These are phyloP conservation scores for Caligus rogercresseyi DNA, from an alignment of 1,140 invertebrate species.

Conservation along the genomic window DNA sequence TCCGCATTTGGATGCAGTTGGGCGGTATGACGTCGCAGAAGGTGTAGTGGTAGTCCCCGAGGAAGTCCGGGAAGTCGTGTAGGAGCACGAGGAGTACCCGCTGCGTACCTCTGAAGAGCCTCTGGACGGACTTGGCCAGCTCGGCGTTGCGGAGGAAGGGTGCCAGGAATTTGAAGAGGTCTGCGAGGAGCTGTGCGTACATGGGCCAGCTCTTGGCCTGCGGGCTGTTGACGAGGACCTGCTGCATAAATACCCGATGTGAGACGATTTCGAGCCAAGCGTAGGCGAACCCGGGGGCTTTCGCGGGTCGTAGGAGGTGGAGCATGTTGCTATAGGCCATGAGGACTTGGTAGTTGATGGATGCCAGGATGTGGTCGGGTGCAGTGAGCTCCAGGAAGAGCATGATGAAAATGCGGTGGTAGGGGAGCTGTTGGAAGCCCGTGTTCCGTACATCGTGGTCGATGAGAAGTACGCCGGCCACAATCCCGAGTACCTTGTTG, in stretches of 20 bases:
- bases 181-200: slow-evolving; percentile 64
- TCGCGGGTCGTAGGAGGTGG: slow-evolving; percentile 75
- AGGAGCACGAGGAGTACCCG: slow-evolving; percentile 84
- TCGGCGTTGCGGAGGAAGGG: slow-evolving; percentile 94
- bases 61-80: slow-evolving; percentile 97
- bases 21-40: slow-evolving; percentile 98
- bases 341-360: slow-evolving; percentile 72
- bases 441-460: slow-evolving; percentile 69
- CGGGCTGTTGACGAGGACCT: slow-evolving; percentile 70
- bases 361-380: slow-evolving; percentile 74
- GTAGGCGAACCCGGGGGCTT: slow-evolving; percentile 89
- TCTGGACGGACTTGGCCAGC: slow-evolving; percentile 72
- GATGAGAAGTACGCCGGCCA: slow-evolving; percentile 78
- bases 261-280: slow-evolving; percentile 95
- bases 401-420: slow-evolving; percentile 92
- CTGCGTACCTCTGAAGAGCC: slow-evolving; percentile 73
- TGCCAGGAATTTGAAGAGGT: slow-evolving; percentile 87
- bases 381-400: slow-evolving; percentile 89
- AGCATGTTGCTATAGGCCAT: slow-evolving; percentile 79
- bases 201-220: slow-evolving; percentile 59
- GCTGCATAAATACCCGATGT: slow-evolving; percentile 83
- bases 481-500: slow-evolving; percentile 88
- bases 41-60: slow-evolving; percentile 97
- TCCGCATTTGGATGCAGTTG: slow-evolving; percentile 95
- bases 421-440: slow-evolving; percentile 91